Percentiles rank a stretch among this genome's conserved stretches.
Conservation (phyloP, 2,888 invertebrate genomes). For the Prenolepis imparis region DNA sequence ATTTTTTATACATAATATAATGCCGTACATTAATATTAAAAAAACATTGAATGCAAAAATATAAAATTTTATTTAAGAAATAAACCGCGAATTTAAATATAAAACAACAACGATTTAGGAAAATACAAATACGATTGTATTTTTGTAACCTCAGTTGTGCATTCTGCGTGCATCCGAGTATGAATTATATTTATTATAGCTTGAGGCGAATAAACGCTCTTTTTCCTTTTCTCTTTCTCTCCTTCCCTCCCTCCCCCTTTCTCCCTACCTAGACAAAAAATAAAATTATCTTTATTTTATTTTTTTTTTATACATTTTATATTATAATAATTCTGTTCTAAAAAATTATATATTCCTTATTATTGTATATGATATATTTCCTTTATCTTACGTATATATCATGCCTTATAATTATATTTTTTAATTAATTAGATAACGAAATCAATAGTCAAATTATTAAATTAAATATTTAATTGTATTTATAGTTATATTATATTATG, state of each 20-base stretch:
- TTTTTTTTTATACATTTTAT: background rate
- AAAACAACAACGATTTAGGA: conserved; percentile 22
- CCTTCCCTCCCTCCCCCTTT: background rate
- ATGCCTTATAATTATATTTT: background rate
- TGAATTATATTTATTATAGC: conserved; percentile 39
- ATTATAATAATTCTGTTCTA: conserved; percentile 2
- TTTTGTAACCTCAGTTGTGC: conserved; percentile 29
- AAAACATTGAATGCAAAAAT: conserved; percentile 21
- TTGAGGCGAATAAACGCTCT: conserved; percentile 32
- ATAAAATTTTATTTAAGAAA: conserved; percentile 8
- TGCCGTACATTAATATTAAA: background rate
- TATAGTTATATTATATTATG: too few species aligned
- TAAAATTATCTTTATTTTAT: conserved; percentile 29
- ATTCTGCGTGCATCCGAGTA: conserved; percentile 14
- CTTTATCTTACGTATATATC: background rate
- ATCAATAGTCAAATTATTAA: background rate
- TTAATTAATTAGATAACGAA: background rate
- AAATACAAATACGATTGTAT: conserved; percentile 36
- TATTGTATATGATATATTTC: background rate
- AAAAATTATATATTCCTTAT: background rate
- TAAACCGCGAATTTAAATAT: conserved; percentile 16
- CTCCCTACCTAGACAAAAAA: conserved; percentile 13
- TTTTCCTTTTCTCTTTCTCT: background rate
- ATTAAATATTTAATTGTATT: background rate
- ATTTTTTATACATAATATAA: conserved; percentile 6